Evolutionary conservation across 2,113 vertebrate species (phyloP).

Genomic region (Sclerurus mexicanus): DNA sequence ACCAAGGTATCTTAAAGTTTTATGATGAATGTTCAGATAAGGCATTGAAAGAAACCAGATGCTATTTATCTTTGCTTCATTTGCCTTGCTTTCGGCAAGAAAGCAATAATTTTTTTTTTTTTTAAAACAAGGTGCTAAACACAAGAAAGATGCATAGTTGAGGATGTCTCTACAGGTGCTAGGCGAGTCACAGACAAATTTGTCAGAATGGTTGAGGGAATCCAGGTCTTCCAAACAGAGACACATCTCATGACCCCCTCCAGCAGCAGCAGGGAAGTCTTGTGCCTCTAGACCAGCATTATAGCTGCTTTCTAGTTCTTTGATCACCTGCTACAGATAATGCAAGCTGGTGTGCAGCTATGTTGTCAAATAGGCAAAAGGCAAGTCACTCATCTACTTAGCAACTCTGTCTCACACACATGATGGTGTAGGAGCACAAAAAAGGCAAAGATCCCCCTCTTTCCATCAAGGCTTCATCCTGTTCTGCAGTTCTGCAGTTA

Average conservation of each 20-base stretch:
- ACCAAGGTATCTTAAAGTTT: not conserved
- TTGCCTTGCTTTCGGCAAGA: not conserved
- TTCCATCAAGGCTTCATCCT: too few relatives aligned
- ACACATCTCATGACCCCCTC: not conserved
- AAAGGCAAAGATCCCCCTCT: not conserved
- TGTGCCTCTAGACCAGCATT: not conserved
- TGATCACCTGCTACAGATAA: not conserved
- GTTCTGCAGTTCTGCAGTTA: not conserved
- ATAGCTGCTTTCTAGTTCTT: not conserved
- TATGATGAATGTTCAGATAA: not conserved
- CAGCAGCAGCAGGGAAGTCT: not conserved
- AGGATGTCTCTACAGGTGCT: not conserved
- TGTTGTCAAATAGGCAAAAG: not conserved
- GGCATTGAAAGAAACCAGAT: not conserved
- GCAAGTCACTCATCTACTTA: not conserved
- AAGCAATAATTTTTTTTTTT: not conserved
- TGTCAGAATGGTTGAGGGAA: not conserved
- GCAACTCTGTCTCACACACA: not conserved
- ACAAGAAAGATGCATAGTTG: not conserved
- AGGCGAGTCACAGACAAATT: not conserved
- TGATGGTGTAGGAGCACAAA: not conserved
- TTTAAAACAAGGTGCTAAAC: not conserved
- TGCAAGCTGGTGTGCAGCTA: not conserved
- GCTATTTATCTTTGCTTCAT: not conserved
- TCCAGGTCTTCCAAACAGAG: not conserved